Evolutionary conservation across 1,140 invertebrate species (phyloP).

Genomic region (Drosophila pseudoananassae): DNA sequence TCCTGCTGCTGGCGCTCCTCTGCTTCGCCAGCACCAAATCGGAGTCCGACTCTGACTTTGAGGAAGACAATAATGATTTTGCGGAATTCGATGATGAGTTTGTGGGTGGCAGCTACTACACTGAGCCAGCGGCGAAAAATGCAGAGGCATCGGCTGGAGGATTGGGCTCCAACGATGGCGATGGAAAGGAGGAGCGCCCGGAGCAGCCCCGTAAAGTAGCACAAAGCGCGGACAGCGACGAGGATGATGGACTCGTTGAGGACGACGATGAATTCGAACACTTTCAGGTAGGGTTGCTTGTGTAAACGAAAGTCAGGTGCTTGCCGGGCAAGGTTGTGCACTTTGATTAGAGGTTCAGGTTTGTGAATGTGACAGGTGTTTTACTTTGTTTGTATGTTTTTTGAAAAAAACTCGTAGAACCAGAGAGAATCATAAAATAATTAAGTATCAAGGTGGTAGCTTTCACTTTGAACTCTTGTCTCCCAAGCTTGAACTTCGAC

Average conservation of each 20-base stretch:
- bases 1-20: slow-evolving; percentile 60
- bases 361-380: not conserved
- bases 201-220: slow-evolving; percentile 20
- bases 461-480: slow-evolving; percentile 6
- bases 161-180: slow-evolving; percentile 1
- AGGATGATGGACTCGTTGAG: slow-evolving; percentile 81
- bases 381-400: not conserved
- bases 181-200: slow-evolving; percentile 24
- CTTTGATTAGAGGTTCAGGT: not conserved
- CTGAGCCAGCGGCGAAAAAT: slow-evolving; percentile 51
- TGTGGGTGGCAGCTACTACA: slow-evolving; percentile 86
- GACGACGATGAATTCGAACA: slow-evolving; percentile 95
- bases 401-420: not conserved
- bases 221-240: slow-evolving; percentile 35
- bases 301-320: not conserved
- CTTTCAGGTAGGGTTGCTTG: slow-evolving; percentile 85
- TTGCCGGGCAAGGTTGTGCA: not conserved
- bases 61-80: slow-evolving; percentile 89
- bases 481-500: not conserved
- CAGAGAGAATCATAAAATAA: too few species aligned
- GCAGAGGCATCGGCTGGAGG: slow-evolving; percentile 37
- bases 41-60: slow-evolving; percentile 30
- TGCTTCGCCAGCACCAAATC: slow-evolving; percentile 54
- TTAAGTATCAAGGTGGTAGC: not conserved
- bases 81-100: slow-evolving; percentile 98